Evolutionary conservation across 2,888 invertebrate species (phyloP), one percentile per base, ranked within the genome.

Genomic region (Drosophila setosimentum): DNA sequence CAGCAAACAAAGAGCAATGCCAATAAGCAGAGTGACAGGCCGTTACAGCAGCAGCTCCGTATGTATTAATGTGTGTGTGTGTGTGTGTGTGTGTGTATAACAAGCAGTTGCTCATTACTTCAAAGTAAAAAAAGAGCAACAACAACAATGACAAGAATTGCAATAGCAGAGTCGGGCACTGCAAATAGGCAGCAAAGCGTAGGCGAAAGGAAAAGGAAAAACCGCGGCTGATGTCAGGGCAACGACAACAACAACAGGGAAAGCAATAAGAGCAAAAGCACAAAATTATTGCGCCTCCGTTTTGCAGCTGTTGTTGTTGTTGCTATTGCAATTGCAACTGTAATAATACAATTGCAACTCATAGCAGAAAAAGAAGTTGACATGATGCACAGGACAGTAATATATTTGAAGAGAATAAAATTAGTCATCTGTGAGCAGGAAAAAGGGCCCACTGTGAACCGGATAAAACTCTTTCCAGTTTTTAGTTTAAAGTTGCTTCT

Each of bases 1-100:
- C 48, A 40, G 49, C 75, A 74, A 70, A 80, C 76, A 80, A 83
- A 81, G 77, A 70, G 68, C 70, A 81, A 73, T 77, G 73, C 74
- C 73, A 84, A 82, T 76, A 84, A 80, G 60, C 65, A 77, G 68
- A 83, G 64, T 71, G 71, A 70, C 82, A 77, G 67, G 83, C 78
- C 49, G 67, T 61, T 64, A 62, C 57, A 74, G 64, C 49, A 64
- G 55, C 45, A 76, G 49, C 37, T 57, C 50, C 32, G 49, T 27
- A 6, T 54, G 29, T 3, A 67, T 29, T 30, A 58, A 45, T 51
- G 29, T 30, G 30, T 30, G 8, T 18, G 13, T 33, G 33, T 33
- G 3, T 27, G 33, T 13, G 13, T 32, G 13, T 32, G 6, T n/a
- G n/a, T 40, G 50, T 60, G 29, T 53, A 42, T 33, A 80, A 58